phyloP scores from a whole-genome alignment of 2,888 invertebrate genomes.

The Maniola hyperantus region DNA sequence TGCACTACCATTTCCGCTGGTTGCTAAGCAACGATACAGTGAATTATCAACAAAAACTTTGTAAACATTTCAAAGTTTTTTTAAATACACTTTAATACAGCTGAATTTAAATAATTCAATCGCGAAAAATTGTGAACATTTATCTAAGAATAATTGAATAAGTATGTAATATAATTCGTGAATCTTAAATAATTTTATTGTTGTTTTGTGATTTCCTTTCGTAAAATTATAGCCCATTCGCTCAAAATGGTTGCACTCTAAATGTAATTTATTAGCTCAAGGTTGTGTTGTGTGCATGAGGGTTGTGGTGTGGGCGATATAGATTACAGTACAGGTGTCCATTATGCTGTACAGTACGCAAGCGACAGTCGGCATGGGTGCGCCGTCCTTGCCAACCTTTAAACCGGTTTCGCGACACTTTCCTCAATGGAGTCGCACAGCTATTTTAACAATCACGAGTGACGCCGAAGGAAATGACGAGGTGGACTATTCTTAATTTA shows the following conservation, averaged over 20 bases:
- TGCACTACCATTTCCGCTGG: background rate
- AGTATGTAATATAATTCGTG: no score
- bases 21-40: background rate
- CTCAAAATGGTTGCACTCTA: background rate
- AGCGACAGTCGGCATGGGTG: conserved; percentile 55
- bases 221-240: background rate
- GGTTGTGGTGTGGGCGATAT: background rate
- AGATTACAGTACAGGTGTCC: background rate
- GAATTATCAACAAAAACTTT: conserved; percentile 9
- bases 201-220: background rate
- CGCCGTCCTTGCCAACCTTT: conserved; percentile 50
- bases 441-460: conserved; percentile 57
- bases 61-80: background rate
- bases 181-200: background rate
- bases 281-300: background rate
- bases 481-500: conserved; percentile 40
- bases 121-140: background rate
- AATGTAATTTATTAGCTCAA: background rate
- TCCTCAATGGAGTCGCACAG: conserved; percentile 70
- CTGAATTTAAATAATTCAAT: background rate
- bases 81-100: background rate
- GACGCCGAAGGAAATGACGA: conserved; percentile 48
- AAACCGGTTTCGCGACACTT: conserved; percentile 55
- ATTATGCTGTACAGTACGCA: conserved; percentile 55
- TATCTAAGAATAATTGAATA: no score